Evolutionary conservation across 2,888 invertebrate genomes (phyloP).

Genomic region (Orthosia gracilis): DNA sequence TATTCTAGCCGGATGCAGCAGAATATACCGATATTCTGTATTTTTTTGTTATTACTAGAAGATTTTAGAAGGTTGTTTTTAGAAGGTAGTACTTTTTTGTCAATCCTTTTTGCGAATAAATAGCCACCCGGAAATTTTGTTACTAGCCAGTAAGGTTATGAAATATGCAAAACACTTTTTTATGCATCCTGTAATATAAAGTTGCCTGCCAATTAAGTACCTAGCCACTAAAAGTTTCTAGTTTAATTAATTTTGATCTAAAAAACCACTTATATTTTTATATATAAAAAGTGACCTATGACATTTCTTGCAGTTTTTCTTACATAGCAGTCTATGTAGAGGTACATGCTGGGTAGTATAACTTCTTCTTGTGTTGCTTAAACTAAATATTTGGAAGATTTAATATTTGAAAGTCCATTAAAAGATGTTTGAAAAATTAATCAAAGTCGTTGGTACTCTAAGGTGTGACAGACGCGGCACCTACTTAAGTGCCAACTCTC

Average conservation of each 20-base stretch:
- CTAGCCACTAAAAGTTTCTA: slow-evolving; percentile 4
- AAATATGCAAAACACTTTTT: slow-evolving; percentile 38
- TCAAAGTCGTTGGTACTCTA: neutral
- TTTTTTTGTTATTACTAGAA: neutral
- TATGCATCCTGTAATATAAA: slow-evolving; percentile 9
- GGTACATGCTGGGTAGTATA: neutral
- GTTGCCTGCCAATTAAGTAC: neutral
- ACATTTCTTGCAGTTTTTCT: neutral
- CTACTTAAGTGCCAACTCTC: slow-evolving; percentile 7
- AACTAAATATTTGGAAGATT: neutral
- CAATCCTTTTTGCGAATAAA: slow-evolving; percentile 23
- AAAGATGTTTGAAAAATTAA: slow-evolving; percentile 14
- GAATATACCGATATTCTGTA: neutral
- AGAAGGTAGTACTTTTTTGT: slow-evolving; percentile 32
- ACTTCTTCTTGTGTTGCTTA: neutral
- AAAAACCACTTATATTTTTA: neutral
- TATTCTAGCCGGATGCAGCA: neutral
- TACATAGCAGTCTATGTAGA: neutral
- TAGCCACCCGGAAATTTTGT: slow-evolving; percentile 40
- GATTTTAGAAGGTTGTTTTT: slow-evolving; percentile 40
- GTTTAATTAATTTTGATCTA: neutral
- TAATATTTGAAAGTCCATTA: neutral
- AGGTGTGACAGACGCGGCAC: slow-evolving; percentile 1
- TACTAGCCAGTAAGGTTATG: slow-evolving; percentile 10
- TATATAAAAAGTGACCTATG: slow-evolving; percentile 9